Conservation (phyloP, 2,113 vertebrate species). For the Chlamydotis undulata region DNA sequence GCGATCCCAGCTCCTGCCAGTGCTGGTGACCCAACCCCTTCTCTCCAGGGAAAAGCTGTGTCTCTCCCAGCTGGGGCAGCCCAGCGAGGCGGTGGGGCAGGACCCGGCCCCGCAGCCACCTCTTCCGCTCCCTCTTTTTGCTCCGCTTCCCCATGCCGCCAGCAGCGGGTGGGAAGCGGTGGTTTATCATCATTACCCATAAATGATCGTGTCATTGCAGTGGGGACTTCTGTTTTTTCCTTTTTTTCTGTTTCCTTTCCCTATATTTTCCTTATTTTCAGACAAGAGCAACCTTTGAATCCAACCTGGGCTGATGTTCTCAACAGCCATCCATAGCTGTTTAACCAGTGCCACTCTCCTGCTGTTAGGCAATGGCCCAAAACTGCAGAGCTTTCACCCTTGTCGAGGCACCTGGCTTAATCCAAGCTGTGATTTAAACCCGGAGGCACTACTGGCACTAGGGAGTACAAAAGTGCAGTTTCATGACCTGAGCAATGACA, state of each 20-base stretch:
- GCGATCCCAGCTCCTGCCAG: neutral
- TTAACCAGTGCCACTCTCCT: neutral
- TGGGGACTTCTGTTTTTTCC: neutral
- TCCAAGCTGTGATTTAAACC: neutral
- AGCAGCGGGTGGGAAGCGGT: neutral
- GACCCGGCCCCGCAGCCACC: neutral
- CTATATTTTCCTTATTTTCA: neutral
- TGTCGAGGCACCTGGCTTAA: neutral
- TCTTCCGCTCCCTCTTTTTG: neutral
- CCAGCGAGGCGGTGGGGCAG: neutral
- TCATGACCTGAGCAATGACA: neutral
- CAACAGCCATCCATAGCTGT: neutral
- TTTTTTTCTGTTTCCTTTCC: neutral
- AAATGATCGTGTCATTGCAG: neutral
- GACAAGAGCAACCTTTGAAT: neutral
- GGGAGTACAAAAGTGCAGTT: neutral
- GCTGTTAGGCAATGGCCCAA: neutral
- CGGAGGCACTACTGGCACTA: neutral
- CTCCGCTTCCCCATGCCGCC: neutral
- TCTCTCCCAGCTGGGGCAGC: neutral
- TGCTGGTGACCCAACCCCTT: fast-evolving
- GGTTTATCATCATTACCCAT: neutral
- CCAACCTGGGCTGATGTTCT: neutral
- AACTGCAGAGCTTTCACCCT: fast-evolving
- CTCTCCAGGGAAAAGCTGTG: neutral